Evolutionary conservation across 35 echinoderm and acorn worm genomes (phyloP).

Genomic region (Apostichopus parvimensis): DNA sequence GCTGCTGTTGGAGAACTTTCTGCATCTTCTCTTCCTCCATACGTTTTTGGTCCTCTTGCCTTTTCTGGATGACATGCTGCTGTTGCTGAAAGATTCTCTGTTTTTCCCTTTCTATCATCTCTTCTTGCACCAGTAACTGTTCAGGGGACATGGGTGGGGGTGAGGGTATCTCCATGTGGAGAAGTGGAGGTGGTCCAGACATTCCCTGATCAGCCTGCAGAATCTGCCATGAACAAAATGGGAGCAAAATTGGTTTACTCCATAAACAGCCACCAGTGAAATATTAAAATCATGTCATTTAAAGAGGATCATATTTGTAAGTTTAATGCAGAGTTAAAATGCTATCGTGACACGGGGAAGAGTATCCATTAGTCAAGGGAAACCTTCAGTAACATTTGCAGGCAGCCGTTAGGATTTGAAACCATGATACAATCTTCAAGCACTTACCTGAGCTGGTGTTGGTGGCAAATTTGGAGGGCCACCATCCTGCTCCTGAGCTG

Average conservation of each 20-base stretch:
- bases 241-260: background rate
- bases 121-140: conserved; percentile 66
- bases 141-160: conserved; percentile 28
- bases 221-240: background rate
- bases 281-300: too few species aligned
- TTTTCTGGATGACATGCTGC: conserved; percentile 78
- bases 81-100: conserved; percentile 91
- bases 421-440: background rate
- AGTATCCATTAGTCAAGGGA: too few species aligned
- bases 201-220: conserved; percentile 9
- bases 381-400: too few species aligned
- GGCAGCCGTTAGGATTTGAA: background rate
- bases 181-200: conserved; percentile 25
- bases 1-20: conserved; percentile 91
- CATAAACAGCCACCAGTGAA: background rate
- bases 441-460: conserved; percentile 33
- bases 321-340: too few species aligned
- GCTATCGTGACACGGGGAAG: too few species aligned
- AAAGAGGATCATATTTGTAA: too few species aligned
- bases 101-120: conserved; percentile 91
- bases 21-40: conserved; percentile 83
- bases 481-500: background rate
- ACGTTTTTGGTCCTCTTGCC: conserved; percentile 79
- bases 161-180: background rate
- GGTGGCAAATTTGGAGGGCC: conserved; percentile 12